phyloP scores from a whole-genome alignment of 2,113 vertebrate genomes.

The Jacana jacana region DNA sequence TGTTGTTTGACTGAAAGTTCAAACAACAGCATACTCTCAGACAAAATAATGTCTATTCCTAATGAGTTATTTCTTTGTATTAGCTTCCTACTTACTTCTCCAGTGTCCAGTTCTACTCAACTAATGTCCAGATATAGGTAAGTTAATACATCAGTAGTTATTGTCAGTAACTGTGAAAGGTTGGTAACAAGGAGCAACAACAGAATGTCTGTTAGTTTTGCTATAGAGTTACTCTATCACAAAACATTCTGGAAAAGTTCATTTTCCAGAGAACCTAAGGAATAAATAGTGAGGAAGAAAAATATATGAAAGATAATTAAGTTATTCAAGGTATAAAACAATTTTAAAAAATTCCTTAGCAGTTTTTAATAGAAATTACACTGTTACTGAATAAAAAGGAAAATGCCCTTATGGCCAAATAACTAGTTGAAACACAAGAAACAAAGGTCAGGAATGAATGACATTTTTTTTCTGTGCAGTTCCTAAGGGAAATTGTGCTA shows the following conservation, averaged over 20 bases:
- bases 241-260: background rate
- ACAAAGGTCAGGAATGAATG: background rate
- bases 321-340: background rate
- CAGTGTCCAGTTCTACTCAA: background rate
- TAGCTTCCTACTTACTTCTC: background rate
- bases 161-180: background rate
- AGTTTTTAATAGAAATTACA: background rate
- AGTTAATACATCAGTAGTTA: background rate
- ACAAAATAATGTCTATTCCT: background rate
- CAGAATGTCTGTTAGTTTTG: background rate
- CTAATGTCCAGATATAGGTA: background rate
- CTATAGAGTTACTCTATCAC: background rate
- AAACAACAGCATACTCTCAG: background rate
- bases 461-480: background rate
- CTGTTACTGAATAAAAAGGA: background rate
- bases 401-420: background rate
- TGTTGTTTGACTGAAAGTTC: background rate
- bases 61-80: background rate
- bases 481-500: background rate
- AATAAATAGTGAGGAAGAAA: background rate
- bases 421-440: background rate
- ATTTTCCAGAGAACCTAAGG: background rate
- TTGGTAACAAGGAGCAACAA: background rate
- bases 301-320: background rate
- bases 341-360: background rate